Evolutionary conservation across 2,888 invertebrate genomes (phyloP), one percentile per base, ranked within the genome.

Genomic region (Trisateles emortualis): DNA sequence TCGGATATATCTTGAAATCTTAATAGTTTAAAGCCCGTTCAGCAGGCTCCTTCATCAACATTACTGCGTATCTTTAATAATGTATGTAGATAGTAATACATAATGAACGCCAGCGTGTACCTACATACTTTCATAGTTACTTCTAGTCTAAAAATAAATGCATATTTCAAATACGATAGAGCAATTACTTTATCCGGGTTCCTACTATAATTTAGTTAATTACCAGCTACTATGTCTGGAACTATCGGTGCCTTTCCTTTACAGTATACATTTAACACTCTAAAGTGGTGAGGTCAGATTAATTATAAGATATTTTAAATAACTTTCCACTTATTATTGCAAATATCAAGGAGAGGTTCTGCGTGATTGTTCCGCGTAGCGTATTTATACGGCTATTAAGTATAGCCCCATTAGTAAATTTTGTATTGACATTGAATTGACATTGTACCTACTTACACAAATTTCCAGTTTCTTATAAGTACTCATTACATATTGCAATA

Each of bases 201-300:
- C 36, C 8, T 16, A 22, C 38, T 56, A 51, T 57, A 61, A 67
- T 69, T 69, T 54, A 39, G 49, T 43, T 66, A 59, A 69, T 69
- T 62, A 61, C 50, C 8, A 42, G 59, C 55, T 44, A 51, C 57
- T 57, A 51, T 52, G 52, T 56, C 55, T 52, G 52, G 38, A 50
- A 43, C 53, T 36, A 61, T 70, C 65, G 52, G 59, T 63, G 67
- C 52, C 52, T 56, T 60, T 55, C 49, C 41, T 58, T 55, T 57
- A 72, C 57, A 65, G 68, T 47, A 14, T 39, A 49, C 19, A 10
- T 2, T 70, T 76, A 70, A 70, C 74, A 74, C 76, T 75, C n/a
- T 76, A 74, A 76, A 78, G 64, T 68, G n/a, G 64, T 75, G 77
- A 81, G 78, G 81, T 71, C 68, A 50, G 55, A 53, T 55, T 61